Conservation (phyloP, 2,888 invertebrate species). For the Synergus japonicus region DNA sequence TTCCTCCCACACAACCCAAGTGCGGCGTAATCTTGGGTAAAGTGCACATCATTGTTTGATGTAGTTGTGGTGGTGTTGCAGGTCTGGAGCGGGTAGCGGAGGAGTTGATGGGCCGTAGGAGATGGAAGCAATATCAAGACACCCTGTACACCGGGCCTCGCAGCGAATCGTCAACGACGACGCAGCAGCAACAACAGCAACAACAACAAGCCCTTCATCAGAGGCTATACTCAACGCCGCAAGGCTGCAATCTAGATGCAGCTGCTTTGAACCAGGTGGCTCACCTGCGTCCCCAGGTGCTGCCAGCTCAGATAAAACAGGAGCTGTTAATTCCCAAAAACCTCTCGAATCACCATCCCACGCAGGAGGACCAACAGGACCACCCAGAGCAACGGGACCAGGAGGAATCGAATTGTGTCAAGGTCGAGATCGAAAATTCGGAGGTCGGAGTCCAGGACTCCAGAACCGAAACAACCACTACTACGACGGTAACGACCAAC, state of each 20-base stretch:
- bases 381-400: constrained; percentile 59
- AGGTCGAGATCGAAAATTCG: constrained; percentile 62
- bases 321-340: constrained; percentile 73
- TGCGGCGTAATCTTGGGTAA: constrained; percentile 42
- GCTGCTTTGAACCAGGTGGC: constrained; percentile 54
- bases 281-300: constrained; percentile 55
- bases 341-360: constrained; percentile 63
- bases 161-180: constrained; percentile 73
- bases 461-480: constrained; percentile 60
- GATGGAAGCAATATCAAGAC: constrained; percentile 97
- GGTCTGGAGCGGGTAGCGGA: constrained; percentile 97
- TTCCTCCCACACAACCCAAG: constrained; percentile 6
- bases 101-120: constrained; percentile 97
- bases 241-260: constrained; percentile 50
- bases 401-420: constrained; percentile 51
- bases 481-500: constrained; percentile 54
- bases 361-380: constrained; percentile 57
- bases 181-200: constrained; percentile 55
- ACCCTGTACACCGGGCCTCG: constrained; percentile 79
- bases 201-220: constrained; percentile 56
- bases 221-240: constrained; percentile 50
- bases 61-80: constrained; percentile 78
- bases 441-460: constrained; percentile 56
- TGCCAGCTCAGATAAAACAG: constrained; percentile 66
- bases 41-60: constrained; percentile 72